Evolutionary conservation across 2,888 invertebrate genomes (phyloP).

Genomic region (Athalia circularis): DNA sequence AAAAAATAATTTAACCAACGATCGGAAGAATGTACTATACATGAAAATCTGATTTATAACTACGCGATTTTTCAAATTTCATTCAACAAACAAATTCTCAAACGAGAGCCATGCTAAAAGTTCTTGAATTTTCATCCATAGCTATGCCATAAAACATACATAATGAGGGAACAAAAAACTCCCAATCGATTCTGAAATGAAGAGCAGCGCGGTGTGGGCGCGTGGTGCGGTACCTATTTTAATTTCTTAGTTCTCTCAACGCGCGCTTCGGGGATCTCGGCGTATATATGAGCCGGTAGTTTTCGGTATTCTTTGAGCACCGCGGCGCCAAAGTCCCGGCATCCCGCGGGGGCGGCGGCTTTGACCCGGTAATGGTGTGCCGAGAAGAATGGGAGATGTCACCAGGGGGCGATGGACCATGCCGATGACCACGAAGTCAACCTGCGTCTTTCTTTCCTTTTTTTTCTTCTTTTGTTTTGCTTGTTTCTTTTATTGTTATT

Average conservation of each 20-base stretch:
- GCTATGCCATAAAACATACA: slow-evolving; percentile 22
- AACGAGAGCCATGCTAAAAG: not conserved
- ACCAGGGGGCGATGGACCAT: slow-evolving; percentile 69
- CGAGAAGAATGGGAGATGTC: slow-evolving; percentile 74
- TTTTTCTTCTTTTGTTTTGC: not conserved
- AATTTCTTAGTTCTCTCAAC: not conserved
- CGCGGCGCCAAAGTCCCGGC: slow-evolving; percentile 59
- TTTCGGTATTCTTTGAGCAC: slow-evolving; percentile 42
- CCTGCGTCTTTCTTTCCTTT: slow-evolving; percentile 61
- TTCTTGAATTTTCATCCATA: not conserved
- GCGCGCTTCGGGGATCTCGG: not conserved
- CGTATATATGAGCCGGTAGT: not conserved
- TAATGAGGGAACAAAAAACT: not conserved
- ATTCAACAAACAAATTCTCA: too few species aligned
- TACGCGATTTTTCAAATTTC: too few species aligned
- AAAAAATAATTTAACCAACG: not conserved
- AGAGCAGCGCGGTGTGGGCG: too few species aligned
- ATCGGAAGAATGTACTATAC: not conserved
- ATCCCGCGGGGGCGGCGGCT: slow-evolving; percentile 72
- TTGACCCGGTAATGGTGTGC: slow-evolving; percentile 72
- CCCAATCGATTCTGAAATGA: too few species aligned
- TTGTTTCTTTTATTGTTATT: not conserved
- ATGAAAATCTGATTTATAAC: not conserved
- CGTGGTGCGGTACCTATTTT: not conserved
- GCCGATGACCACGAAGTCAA: slow-evolving; percentile 58